Evolutionary conservation across 2,888 invertebrate species (phyloP), one percentile per base, ranked within the genome.

Genomic region (Machimus rusticus): DNA sequence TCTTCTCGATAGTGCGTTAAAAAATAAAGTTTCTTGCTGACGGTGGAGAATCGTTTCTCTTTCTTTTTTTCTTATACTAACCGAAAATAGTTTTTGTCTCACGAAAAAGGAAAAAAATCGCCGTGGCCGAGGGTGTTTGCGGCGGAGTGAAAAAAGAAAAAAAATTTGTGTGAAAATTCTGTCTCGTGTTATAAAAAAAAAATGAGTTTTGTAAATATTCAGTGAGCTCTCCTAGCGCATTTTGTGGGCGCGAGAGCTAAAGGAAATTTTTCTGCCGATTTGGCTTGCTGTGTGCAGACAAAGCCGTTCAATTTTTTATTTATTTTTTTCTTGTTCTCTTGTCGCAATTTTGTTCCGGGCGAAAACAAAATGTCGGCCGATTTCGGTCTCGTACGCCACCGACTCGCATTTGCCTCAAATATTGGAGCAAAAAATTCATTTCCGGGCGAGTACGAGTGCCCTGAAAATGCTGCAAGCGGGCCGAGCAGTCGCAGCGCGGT

Each of bases 361-460:
- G 55, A 66, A 81, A 81, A 81, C 81, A 81, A 81, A 81, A 81
- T 81, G 81, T 81, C 81, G 55, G 81, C 55, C 51, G 34, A 81
- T 28, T 31, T 55, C 2, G 28, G 28, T 66, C 23, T 66, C 66
- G 66, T 66, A 28, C 28, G 8, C 66, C 28, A 28, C 8, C 23
- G 66, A 28, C 12, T 66, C 66, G 9, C 8, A 16, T 31, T 34
- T 31, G 34, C 81, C 51, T n/a, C 6, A 31, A 78, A 39, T 81
- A 16, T 57, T 81, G 55, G 39, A 9, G 31, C n/a, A 31, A 31
- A 81, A 81, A 34, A 55, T 31, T 34, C n/a, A 28, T 51, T 55
- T 81, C 12, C 55, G 81, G 23, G 81, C 66, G 66, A 23, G 66
- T 66, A 14, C 66, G 28, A 23, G 66, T 66, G 28, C 66, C 66